These are phyloP conservation scores for Agonopterix heracliana DNA, from an alignment of 2,888 invertebrate species.

Conservation along the genomic window DNA sequence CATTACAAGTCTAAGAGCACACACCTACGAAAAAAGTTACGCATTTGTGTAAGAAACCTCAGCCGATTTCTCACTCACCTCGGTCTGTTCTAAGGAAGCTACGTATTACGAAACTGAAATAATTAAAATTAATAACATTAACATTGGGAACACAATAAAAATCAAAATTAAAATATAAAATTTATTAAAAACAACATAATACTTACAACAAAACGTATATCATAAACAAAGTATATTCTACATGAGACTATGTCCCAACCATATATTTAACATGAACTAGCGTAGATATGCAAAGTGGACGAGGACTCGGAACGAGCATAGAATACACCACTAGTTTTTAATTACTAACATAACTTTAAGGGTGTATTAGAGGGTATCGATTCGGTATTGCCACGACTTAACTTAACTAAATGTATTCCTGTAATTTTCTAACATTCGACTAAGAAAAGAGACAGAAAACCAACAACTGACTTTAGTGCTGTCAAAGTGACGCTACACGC, in stretches of 20 bases:
- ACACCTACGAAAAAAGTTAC: conserved; percentile 14
- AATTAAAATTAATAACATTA: neutral
- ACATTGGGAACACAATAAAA: conserved; percentile 33
- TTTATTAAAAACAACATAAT: conserved; percentile 59
- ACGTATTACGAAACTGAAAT: neutral
- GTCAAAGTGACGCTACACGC: no score
- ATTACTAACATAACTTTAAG: no score
- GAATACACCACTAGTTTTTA: no score
- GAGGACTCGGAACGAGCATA: no score
- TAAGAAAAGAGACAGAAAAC: no score
- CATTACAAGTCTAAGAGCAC: neutral
- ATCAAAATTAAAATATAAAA: conserved; percentile 52
- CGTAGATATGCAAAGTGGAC: no score
- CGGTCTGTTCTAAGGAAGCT: neutral
- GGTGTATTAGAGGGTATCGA: no score
- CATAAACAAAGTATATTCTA: conserved; percentile 35
- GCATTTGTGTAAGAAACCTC: conserved; percentile 17
- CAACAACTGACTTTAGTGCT: no score
- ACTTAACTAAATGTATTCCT: no score
- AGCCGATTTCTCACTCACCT: neutral
- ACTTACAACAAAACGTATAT: conserved; percentile 61
- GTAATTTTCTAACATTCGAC: no score
- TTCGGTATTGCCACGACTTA: no score
- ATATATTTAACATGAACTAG: neutral
- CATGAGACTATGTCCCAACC: conserved; percentile 44